A percentile compares a stretch with the other conserved stretches of the same genome.
phyloP scores from a whole-genome alignment of 2,113 vertebrate genomes.

The Sterrhoptilus dennistouni region DNA sequence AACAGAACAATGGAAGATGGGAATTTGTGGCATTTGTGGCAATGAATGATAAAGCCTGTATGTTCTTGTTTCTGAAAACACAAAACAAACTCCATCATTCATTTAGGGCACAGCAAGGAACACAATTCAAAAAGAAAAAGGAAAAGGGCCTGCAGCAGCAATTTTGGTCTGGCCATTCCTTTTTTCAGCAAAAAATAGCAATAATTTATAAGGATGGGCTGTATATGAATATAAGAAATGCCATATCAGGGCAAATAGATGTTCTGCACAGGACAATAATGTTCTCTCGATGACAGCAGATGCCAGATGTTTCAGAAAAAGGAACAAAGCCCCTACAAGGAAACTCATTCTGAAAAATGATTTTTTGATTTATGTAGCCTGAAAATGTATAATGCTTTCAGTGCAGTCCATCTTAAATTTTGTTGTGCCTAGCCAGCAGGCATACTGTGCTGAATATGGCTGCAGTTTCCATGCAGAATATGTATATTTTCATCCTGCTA shows the following conservation, averaged over 20 bases:
- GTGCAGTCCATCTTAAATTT: neutral
- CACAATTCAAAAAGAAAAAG: neutral
- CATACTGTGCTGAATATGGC: neutral
- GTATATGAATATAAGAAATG: neutral
- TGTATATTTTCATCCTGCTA: neutral
- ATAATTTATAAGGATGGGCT: neutral
- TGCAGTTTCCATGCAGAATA: neutral
- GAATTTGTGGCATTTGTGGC: neutral
- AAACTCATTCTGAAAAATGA: slow-evolving; percentile 20
- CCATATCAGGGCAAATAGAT: neutral
- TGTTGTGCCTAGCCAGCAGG: neutral
- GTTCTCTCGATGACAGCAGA: neutral
- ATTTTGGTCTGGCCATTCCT: neutral
- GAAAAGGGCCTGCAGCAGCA: neutral
- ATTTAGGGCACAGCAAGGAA: neutral
- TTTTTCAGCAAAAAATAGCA: neutral
- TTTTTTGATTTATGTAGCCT: neutral
- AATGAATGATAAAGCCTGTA: neutral
- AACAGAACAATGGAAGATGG: neutral
- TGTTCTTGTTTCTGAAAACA: neutral
- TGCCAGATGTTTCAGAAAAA: slow-evolving; percentile 20
- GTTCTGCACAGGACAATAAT: neutral
- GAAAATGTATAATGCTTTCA: neutral
- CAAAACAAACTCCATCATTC: neutral
- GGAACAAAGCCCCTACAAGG: neutral